Conservation (phyloP, 2,888 invertebrate species). For the Drosophila mayaguana region DNA sequence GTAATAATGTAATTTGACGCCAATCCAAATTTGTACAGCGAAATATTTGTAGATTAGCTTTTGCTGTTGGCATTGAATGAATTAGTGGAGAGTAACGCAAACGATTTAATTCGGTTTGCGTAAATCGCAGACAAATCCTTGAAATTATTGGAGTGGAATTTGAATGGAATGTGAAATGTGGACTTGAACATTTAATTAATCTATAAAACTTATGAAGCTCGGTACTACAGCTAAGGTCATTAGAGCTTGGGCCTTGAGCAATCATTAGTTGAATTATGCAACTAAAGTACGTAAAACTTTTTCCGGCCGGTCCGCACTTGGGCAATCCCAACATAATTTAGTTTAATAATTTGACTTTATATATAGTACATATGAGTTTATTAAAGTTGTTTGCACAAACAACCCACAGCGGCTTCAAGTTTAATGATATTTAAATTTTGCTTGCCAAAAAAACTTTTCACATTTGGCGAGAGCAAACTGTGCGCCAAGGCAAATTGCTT, state of each 20-base stretch:
- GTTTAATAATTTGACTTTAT: constrained; percentile 41
- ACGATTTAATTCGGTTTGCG: constrained; percentile 3
- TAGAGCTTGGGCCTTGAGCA: constrained; percentile 38
- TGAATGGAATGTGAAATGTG: constrained; percentile 2
- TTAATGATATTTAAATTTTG: constrained; percentile 75
- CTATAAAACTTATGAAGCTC: constrained; percentile 3
- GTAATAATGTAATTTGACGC: constrained; percentile 42
- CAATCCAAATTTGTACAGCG: constrained; percentile 33
- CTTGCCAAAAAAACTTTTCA: constrained; percentile 58
- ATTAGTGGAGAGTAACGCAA: constrained; percentile 9
- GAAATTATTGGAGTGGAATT: constrained; percentile 6
- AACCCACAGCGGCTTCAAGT: constrained; percentile 38
- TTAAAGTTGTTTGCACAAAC: constrained; percentile 42
- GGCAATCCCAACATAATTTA: constrained; percentile 43
- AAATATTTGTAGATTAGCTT: constrained; percentile 25
- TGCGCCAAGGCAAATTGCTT: constrained; percentile 36
- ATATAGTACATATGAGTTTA: constrained; percentile 31
- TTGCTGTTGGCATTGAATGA: constrained; percentile 27
- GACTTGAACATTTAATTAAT: constrained; percentile 13
- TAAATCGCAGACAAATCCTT: neutral
- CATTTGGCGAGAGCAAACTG: constrained; percentile 49
- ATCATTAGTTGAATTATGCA: constrained; percentile 56
- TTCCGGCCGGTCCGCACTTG: constrained; percentile 42
- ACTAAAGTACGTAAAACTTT: constrained; percentile 37
- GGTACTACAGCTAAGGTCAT: neutral